A percentile compares a stretch with the other conserved stretches of the same genome.
Conservation (phyloP, 35 echinoderm and acorn worm genomes). For the Eucidaris tribuloides region DNA sequence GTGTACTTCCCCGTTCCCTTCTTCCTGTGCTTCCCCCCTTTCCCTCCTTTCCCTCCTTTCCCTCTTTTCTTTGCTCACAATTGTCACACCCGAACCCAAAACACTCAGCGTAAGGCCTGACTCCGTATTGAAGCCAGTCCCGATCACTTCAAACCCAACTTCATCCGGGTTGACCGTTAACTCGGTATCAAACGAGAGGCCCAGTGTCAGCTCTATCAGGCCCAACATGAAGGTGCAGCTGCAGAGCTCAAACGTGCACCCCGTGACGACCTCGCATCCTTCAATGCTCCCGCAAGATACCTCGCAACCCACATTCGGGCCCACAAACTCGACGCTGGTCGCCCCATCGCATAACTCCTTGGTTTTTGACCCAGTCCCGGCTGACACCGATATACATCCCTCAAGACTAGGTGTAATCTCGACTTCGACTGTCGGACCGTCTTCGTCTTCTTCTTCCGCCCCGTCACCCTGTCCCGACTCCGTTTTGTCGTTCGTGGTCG, state of each 20-base stretch:
- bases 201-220: neutral
- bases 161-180: neutral
- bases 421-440: neutral
- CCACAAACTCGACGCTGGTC: neutral
- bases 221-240: neutral
- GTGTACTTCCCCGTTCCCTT: neutral
- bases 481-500: too few species aligned
- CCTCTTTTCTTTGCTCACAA: neutral
- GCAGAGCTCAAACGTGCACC: neutral
- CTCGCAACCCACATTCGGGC: neutral
- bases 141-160: neutral
- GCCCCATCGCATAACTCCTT: neutral
- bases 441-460: too few species aligned
- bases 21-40: neutral
- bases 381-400: neutral
- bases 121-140: neutral
- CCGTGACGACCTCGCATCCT: neutral
- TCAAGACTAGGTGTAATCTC: neutral
- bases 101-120: neutral
- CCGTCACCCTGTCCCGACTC: too few species aligned
- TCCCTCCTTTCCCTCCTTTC: neutral
- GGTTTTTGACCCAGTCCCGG: neutral
- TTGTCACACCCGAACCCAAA: neutral
- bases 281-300: neutral
- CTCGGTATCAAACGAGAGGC: neutral